A percentile compares a stretch with the other conserved stretches of the same genome.
Evolutionary conservation across 2,888 invertebrate species (phyloP).

Genomic region (Eristalis arbustorum): DNA sequence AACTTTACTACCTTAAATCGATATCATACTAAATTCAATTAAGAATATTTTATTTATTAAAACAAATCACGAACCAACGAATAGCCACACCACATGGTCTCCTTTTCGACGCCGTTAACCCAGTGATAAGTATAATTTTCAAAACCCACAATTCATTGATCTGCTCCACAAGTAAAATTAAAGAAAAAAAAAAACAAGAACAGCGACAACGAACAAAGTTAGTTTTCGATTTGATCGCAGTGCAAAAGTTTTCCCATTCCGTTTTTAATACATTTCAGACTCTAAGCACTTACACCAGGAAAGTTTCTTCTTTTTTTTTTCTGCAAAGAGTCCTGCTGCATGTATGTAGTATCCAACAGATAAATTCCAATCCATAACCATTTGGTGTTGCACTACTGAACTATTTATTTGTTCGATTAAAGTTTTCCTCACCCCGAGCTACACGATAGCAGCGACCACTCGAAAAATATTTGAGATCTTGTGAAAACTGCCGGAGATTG

Average conservation of each 20-base stretch:
- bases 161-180: slow-evolving; percentile 22
- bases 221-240: slow-evolving; percentile 40
- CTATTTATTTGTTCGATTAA: slow-evolving; percentile 48
- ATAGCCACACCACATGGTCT: slow-evolving; percentile 50
- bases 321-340: slow-evolving; percentile 30
- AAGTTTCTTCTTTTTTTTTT: slow-evolving; percentile 27
- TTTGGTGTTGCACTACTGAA: slow-evolving; percentile 40
- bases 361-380: slow-evolving; percentile 40
- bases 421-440: slow-evolving; percentile 21
- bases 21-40: no score
- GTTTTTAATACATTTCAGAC: slow-evolving; percentile 41
- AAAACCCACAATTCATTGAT: slow-evolving; percentile 53
- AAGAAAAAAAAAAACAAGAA: background rate
- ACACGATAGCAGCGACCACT: background rate
- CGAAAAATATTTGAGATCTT: background rate
- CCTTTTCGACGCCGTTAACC: slow-evolving; percentile 7
- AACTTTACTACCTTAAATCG: no score
- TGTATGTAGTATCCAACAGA: slow-evolving; percentile 5
- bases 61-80: slow-evolving; percentile 32
- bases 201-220: slow-evolving; percentile 29
- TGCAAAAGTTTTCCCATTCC: slow-evolving; percentile 41
- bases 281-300: slow-evolving; percentile 39
- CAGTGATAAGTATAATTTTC: slow-evolving; percentile 43
- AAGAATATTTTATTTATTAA: background rate
- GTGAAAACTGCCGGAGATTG: background rate